These are phyloP conservation scores for Lepidothrix coronata DNA, from an alignment of 2,113 vertebrate species.

Conservation along the genomic window DNA sequence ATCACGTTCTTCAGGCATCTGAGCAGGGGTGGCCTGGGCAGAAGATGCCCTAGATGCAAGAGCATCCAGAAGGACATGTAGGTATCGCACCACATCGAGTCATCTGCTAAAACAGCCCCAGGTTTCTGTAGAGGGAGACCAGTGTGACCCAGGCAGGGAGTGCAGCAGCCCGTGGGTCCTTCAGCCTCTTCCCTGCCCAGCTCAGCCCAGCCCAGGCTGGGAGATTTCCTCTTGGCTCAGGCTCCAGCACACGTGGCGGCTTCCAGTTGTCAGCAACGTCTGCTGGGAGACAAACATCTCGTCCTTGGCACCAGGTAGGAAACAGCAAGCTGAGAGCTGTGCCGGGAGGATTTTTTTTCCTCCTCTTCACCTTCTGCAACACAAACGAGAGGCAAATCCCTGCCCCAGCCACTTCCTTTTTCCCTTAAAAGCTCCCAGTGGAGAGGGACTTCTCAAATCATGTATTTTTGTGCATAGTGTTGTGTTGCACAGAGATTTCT, in stretches of 20 bases:
- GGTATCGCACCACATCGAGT: not conserved
- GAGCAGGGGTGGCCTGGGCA: not conserved
- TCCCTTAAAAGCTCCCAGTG: not conserved
- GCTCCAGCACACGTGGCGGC: accelerated
- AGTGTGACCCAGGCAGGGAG: not conserved
- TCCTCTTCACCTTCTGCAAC: not conserved
- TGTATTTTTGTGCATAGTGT: not conserved
- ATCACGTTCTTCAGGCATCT: not conserved
- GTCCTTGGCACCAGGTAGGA: constrained; percentile 32
- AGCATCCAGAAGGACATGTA: not conserved
- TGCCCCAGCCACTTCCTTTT: not conserved
- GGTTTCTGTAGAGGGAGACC: accelerated
- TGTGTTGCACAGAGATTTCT: not conserved
- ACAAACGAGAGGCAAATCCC: not conserved
- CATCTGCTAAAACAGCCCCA: not conserved
- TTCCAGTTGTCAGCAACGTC: not conserved
- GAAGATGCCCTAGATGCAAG: not conserved
- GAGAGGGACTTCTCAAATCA: not conserved
- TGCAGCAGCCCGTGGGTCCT: not conserved
- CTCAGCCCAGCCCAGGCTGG: not conserved
- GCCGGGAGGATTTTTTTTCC: not conserved
- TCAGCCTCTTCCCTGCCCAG: not conserved
- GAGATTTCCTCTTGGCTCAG: constrained; percentile 37
- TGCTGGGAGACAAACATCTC: constrained; percentile 12
- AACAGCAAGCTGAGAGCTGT: not conserved